phyloP scores from a whole-genome alignment of 2,113 vertebrate genomes.

The Cnemophilus loriae region DNA sequence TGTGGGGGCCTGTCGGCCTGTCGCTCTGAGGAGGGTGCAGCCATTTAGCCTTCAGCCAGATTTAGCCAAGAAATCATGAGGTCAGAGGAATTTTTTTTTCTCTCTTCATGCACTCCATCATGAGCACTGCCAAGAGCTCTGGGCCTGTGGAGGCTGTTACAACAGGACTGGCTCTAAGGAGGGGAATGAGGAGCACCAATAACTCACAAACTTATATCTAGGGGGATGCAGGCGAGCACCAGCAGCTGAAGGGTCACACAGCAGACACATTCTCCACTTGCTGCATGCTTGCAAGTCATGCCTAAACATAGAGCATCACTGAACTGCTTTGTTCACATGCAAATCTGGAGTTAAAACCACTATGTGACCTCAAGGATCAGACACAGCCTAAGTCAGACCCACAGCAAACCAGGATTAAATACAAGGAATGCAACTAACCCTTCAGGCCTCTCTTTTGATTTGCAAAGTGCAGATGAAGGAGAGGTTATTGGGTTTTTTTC shows the following conservation, averaged over 20 bases:
- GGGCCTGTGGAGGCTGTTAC: neutral
- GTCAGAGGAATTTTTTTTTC: neutral
- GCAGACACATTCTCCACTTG: neutral
- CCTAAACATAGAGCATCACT: neutral
- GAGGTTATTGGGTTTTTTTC: neutral
- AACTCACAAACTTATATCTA: neutral
- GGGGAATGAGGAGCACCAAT: neutral
- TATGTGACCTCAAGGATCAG: neutral
- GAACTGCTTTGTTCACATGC: neutral
- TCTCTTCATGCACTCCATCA: neutral
- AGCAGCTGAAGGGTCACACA: neutral
- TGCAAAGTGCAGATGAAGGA: neutral
- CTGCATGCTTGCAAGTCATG: neutral
- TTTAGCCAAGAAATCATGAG: neutral
- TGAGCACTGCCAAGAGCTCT: neutral
- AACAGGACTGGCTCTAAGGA: neutral
- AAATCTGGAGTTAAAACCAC: neutral
- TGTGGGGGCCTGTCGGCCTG: neutral
- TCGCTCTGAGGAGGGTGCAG: fast-evolving
- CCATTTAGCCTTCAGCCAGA: neutral
- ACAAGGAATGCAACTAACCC: neutral
- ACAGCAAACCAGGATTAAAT: neutral
- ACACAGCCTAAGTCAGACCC: neutral
- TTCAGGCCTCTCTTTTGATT: neutral
- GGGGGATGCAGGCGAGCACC: neutral